Conservation (phyloP, 2,888 invertebrate species). For the Argyresthia albistria region DNA sequence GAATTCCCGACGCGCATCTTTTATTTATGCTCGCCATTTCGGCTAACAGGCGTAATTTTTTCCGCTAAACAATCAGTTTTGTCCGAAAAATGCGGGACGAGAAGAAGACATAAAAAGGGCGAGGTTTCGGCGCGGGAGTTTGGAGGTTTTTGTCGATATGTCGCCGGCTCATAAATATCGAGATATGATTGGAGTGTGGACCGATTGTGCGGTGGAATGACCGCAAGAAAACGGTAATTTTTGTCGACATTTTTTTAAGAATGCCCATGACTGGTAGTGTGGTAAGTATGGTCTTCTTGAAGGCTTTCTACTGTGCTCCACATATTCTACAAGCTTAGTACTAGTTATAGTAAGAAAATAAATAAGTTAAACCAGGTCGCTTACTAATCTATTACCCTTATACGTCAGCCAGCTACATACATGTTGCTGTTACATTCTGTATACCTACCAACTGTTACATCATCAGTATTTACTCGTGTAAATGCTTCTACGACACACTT, state of each 20-base stretch:
- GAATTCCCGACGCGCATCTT: slow-evolving; percentile 62
- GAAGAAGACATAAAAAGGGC: slow-evolving; percentile 62
- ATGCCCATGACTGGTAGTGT: not conserved
- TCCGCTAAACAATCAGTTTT: slow-evolving; percentile 72
- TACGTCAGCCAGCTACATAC: no score
- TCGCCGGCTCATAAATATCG: slow-evolving; percentile 42
- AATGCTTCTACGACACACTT: no score
- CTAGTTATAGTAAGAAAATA: no score
- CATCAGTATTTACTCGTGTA: no score
- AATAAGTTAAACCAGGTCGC: no score
- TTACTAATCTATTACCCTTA: no score
- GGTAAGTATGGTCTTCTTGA: no score
- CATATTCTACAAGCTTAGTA: no score
- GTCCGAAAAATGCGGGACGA: slow-evolving; percentile 66
- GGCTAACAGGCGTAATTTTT: slow-evolving; percentile 70
- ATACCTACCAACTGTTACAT: no score
- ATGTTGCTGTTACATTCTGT: no score
- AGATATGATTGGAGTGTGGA: slow-evolving; percentile 47
- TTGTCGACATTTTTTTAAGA: not conserved
- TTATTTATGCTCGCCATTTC: slow-evolving; percentile 61
- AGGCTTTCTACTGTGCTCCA: no score
- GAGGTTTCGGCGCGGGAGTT: slow-evolving; percentile 39
- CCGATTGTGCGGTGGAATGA: slow-evolving; percentile 14
- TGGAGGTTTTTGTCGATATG: slow-evolving; percentile 30
- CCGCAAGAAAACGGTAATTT: slow-evolving; percentile 5